phyloP scores from a whole-genome alignment of 2,888 invertebrate genomes.

The Apamea sordens region DNA sequence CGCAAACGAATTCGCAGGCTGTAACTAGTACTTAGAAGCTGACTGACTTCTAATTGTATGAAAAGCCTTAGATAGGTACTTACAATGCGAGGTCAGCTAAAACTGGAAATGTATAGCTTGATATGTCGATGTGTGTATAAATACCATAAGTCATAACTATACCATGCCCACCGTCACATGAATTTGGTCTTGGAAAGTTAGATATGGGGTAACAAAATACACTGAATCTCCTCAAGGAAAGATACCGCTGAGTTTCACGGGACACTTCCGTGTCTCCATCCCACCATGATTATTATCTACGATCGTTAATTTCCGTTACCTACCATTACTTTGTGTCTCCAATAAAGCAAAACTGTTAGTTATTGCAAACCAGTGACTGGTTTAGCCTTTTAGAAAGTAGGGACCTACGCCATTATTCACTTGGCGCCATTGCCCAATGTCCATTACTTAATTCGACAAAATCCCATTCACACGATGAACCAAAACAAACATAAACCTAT shows the following conservation, averaged over 20 bases:
- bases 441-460: conserved; percentile 24
- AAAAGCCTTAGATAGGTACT: background rate
- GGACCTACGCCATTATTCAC: background rate
- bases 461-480: conserved; percentile 30
- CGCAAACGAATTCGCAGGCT: too few relatives aligned
- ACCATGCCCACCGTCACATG: background rate
- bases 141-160: background rate
- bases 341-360: background rate
- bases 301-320: background rate
- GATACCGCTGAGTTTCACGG: background rate
- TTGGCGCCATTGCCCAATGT: background rate
- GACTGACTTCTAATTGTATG: background rate
- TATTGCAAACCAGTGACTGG: background rate
- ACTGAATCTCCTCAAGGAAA: background rate
- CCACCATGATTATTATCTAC: background rate
- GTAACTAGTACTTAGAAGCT: background rate
- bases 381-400: background rate
- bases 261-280: background rate
- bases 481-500: conserved; percentile 56
- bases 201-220: background rate
- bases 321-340: background rate
- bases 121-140: background rate
- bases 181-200: background rate
- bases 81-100: background rate
- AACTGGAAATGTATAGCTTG: background rate